Conservation (phyloP, 2,888 invertebrate species). For the Erpobdella octoculata region DNA sequence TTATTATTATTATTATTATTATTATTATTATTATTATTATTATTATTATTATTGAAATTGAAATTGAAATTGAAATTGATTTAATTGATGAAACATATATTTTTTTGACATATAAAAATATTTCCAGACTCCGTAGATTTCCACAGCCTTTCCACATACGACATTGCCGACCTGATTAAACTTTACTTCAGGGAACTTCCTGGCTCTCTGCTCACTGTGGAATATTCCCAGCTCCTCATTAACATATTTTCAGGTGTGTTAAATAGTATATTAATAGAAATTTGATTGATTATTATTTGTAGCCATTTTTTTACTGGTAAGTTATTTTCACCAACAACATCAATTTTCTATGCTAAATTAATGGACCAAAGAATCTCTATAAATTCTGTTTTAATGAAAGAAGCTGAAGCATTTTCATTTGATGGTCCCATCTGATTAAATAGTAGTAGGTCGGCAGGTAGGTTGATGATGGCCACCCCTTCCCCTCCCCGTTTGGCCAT, state of each 20-base stretch:
- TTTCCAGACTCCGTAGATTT: constrained; percentile 44
- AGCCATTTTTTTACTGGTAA: no score
- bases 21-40: not conserved
- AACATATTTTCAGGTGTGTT: constrained; percentile 42
- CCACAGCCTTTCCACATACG: constrained; percentile 81
- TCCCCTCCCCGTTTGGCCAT: no score
- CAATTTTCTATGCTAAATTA: no score
- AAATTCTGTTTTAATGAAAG: no score
- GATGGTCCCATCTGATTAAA: no score
- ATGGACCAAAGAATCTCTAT: no score
- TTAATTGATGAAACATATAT: no score
- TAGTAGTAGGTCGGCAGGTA: no score
- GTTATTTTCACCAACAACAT: no score
- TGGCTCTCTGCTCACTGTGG: constrained; percentile 83
- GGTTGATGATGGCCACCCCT: no score
- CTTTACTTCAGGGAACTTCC: constrained; percentile 92
- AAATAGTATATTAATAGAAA: not conserved
- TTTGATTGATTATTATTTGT: not conserved
- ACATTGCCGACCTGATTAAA: constrained; percentile 90
- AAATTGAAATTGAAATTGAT: no score
- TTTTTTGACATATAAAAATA: not conserved
- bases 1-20: not conserved
- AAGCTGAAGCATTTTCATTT: no score
- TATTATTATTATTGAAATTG: not conserved
- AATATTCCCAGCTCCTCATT: constrained; percentile 87